Percentiles rank a stretch among this genome's conserved stretches.
Conservation (phyloP, 2,797 vertebrate species). For the Cyprinella venusta region DNA sequence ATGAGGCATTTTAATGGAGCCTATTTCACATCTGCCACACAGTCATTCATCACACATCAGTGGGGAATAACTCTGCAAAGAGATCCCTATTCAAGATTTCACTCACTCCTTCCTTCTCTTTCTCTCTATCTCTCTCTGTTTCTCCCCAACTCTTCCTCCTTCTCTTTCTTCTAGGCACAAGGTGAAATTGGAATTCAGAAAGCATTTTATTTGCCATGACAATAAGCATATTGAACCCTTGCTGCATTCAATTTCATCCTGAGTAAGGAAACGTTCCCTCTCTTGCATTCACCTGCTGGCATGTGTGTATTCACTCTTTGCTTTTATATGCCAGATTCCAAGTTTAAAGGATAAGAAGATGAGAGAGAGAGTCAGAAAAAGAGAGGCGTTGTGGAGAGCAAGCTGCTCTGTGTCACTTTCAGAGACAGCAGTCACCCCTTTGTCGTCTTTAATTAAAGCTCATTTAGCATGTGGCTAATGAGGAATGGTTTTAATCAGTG, state of each 20-base stretch:
- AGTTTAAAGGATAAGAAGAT: conserved; percentile 35
- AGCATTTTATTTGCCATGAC: conserved; percentile 28
- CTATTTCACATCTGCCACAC: conserved; percentile 52
- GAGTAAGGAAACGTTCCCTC: conserved; percentile 8
- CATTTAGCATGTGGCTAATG: conserved; percentile 67
- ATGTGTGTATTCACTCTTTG: conserved; percentile 46
- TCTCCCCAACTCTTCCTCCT: conserved; percentile 12
- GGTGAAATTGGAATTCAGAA: conserved; percentile 36
- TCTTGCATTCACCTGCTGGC: conserved; percentile 7
- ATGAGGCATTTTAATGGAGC: conserved; percentile 45
- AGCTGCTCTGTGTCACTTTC: conserved; percentile 4
- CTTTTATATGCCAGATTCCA: conserved; percentile 5
- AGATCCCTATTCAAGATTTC: neutral
- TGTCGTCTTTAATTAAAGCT: conserved; percentile 67
- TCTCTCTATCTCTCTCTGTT: conserved; percentile 7
- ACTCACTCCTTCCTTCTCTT: conserved; percentile 1
- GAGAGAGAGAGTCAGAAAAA: conserved; percentile 40
- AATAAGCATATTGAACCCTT: conserved; percentile 21
- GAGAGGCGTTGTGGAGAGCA: neutral
- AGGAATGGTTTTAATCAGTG: conserved; percentile 59
- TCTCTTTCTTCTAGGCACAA: conserved; percentile 17
- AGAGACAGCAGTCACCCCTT: conserved; percentile 41
- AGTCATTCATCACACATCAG: conserved; percentile 44
- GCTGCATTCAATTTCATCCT: conserved; percentile 15
- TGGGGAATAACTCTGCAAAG: conserved; percentile 37